These are phyloP conservation scores for Aplodontia rufa DNA, from an alignment of 2,113 vertebrate genomes.

Conservation along the genomic window DNA sequence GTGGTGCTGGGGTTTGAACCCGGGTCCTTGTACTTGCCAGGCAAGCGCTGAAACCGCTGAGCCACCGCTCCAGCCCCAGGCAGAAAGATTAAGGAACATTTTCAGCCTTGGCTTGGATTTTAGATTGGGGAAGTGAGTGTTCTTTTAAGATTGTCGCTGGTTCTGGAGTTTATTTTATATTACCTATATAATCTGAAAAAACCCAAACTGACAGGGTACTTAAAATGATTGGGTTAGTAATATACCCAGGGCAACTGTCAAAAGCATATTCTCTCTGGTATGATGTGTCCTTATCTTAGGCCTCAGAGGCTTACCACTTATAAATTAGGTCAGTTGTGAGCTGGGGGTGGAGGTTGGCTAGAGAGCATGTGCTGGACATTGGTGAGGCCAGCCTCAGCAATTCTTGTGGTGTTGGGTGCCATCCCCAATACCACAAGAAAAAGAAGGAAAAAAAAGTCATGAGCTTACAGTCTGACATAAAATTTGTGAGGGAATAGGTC, in stretches of 20 bases:
- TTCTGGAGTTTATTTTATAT: not conserved
- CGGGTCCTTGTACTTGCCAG: too few relatives aligned
- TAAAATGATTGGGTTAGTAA: not conserved
- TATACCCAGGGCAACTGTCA: not conserved
- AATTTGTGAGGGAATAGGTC: not conserved
- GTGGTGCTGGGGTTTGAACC: too few relatives aligned
- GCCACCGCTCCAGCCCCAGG: too few relatives aligned
- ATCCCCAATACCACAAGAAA: not conserved
- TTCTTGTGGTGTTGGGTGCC: too few relatives aligned
- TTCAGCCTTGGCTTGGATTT: not conserved
- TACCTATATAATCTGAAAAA: not conserved
- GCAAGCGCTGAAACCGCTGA: too few relatives aligned
- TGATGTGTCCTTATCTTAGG: not conserved
- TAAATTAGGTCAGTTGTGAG: not conserved
- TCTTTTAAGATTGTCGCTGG: not conserved
- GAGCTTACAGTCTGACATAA: not conserved
- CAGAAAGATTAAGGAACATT: constrained; percentile 17
- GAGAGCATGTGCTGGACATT: not conserved
- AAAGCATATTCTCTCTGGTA: not conserved
- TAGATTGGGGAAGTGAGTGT: not conserved
- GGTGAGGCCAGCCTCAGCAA: not conserved
- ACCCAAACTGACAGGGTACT: not conserved
- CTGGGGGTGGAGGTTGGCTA: not conserved
- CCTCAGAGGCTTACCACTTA: not conserved
- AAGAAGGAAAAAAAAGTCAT: not conserved